Conservation (phyloP, 2,113 vertebrate species). For the Grammatotria lemairii region DNA sequence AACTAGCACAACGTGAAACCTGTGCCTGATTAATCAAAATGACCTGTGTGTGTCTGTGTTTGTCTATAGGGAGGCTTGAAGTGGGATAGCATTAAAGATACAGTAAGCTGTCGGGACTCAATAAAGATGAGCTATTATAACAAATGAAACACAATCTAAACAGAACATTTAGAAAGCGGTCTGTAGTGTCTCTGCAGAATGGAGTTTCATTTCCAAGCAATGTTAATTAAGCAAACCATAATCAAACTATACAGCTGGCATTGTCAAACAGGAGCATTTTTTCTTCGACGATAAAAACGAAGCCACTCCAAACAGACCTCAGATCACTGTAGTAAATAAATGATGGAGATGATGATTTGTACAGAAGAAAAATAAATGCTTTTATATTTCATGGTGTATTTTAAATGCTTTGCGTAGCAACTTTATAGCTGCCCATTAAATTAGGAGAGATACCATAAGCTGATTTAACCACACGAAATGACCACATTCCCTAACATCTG, state of each 20-base stretch:
- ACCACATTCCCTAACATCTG: background rate
- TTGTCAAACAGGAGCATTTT: background rate
- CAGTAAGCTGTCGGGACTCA: background rate
- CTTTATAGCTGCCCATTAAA: background rate
- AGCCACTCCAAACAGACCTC: background rate
- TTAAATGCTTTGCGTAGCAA: background rate
- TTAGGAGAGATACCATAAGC: background rate
- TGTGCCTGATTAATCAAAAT: background rate
- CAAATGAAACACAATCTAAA: background rate
- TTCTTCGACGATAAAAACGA: background rate
- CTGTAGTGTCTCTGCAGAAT: background rate
- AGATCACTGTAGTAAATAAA: background rate
- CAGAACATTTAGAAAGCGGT: background rate
- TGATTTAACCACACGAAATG: background rate
- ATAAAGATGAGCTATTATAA: background rate
- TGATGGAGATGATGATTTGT: background rate
- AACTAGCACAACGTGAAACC: background rate
- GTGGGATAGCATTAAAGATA: background rate
- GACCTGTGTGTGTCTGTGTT: background rate
- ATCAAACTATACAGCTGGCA: background rate
- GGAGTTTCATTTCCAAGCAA: background rate
- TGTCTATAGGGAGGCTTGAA: background rate
- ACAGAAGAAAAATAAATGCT: background rate
- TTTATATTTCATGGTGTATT: background rate
- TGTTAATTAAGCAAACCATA: conserved; percentile 3